phyloP scores from a whole-genome alignment of 2,888 invertebrate genomes.

The Phortica magna region DNA sequence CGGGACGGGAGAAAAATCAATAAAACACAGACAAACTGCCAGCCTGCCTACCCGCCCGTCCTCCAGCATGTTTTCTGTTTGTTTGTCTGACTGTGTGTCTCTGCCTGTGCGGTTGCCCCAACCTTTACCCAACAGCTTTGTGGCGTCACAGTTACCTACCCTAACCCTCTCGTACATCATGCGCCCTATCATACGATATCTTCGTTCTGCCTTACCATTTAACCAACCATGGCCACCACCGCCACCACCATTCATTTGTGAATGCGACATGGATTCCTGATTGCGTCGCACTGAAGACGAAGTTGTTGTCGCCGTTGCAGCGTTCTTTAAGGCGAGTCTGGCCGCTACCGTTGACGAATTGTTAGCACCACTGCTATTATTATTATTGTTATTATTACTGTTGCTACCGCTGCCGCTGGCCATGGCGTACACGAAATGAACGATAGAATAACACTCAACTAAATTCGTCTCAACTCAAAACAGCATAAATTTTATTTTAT shows the following conservation, averaged over 20 bases:
- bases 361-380: constrained; percentile 45
- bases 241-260: constrained; percentile 86
- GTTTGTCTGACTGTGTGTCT: constrained; percentile 12
- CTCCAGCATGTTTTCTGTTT: background rate
- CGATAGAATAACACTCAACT: background rate
- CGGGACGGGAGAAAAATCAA: constrained; percentile 35
- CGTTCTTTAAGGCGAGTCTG: constrained; percentile 63
- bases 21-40: constrained; percentile 27
- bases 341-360: constrained; percentile 58
- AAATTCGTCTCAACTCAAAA: background rate
- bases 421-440: constrained; percentile 37
- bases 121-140: constrained; percentile 56
- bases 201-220: constrained; percentile 83
- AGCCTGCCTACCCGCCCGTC: background rate
- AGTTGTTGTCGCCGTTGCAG: background rate
- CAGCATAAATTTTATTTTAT: background rate
- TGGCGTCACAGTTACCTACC: background rate
- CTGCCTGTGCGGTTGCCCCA: background rate
- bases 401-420: constrained; percentile 53
- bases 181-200: background rate
- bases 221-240: constrained; percentile 80
- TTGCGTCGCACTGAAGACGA: constrained; percentile 83
- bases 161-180: background rate
- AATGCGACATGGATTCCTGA: constrained; percentile 87
- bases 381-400: constrained; percentile 49